phyloP scores from a whole-genome alignment of 2,888 invertebrate genomes.

The Eupithecia inturbata region DNA sequence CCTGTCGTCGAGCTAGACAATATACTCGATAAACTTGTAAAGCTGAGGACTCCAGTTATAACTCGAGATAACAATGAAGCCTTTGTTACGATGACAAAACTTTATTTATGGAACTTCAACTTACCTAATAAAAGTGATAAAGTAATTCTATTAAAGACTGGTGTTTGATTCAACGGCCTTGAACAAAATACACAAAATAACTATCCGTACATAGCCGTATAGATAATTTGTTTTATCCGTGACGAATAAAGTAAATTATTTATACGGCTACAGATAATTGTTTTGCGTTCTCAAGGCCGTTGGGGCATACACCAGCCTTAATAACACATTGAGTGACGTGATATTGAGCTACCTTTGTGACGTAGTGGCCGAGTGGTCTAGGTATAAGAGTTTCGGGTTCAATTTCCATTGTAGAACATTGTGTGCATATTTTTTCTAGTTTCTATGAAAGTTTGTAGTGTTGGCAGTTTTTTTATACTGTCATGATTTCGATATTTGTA shows the following conservation, averaged over 20 bases:
- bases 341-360: neutral
- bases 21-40: neutral
- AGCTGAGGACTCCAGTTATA: neutral
- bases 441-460: no score
- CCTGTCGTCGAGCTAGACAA: slow-evolving; percentile 3
- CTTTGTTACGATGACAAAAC: slow-evolving; percentile 2
- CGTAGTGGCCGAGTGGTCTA: neutral
- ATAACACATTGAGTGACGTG: neutral
- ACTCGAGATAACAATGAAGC: neutral
- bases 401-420: neutral
- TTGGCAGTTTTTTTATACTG: no score
- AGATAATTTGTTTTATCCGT: no score
- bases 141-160: slow-evolving; percentile 1
- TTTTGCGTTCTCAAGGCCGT: no score
- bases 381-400: neutral
- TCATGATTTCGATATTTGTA: no score
- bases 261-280: no score
- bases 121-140: neutral
- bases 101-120: neutral
- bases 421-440: neutral
- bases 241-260: no score
- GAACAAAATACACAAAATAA: no score
- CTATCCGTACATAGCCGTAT: no score
- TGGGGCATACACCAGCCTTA: no score
- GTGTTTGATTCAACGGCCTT: no score